A percentile compares a stretch with the other conserved stretches of the same genome.
phyloP scores from a whole-genome alignment of 2,888 invertebrate species.

The Masnerella sp. region DNA sequence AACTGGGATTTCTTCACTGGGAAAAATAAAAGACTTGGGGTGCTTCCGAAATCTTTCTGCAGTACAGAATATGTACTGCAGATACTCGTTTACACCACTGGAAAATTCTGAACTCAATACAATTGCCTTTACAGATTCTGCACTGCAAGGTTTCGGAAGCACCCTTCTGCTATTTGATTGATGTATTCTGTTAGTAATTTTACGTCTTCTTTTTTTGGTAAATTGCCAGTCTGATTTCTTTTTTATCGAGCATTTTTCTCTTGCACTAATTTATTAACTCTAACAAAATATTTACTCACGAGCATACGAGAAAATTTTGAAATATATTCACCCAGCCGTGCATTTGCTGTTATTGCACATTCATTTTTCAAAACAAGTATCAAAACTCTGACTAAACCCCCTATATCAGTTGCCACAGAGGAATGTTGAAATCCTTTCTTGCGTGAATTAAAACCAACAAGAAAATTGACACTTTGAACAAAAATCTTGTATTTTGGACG shows the following conservation, averaged over 20 bases:
- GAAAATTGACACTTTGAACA: background rate
- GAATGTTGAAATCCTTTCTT: slow-evolving; percentile 20
- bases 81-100: no score
- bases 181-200: slow-evolving; percentile 12
- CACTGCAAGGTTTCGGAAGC: no score
- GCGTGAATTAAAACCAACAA: background rate
- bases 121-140: no score
- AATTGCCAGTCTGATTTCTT: background rate
- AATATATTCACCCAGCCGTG: background rate
- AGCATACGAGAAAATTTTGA: background rate
- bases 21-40: no score
- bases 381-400: background rate
- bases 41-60: no score
- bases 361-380: background rate
- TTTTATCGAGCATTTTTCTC: slow-evolving; percentile 5
- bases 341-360: slow-evolving; percentile 2
- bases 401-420: slow-evolving; percentile 6
- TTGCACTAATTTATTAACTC: background rate
- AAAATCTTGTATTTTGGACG: background rate
- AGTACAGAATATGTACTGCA: no score
- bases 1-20: no score
- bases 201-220: slow-evolving; percentile 8
- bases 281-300: background rate
- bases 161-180: background rate
- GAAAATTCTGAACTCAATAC: no score